A percentile compares a stretch with the other conserved stretches of the same genome.
Conservation (phyloP, 2,888 invertebrate species). For the Drosophila anomelani region DNA sequence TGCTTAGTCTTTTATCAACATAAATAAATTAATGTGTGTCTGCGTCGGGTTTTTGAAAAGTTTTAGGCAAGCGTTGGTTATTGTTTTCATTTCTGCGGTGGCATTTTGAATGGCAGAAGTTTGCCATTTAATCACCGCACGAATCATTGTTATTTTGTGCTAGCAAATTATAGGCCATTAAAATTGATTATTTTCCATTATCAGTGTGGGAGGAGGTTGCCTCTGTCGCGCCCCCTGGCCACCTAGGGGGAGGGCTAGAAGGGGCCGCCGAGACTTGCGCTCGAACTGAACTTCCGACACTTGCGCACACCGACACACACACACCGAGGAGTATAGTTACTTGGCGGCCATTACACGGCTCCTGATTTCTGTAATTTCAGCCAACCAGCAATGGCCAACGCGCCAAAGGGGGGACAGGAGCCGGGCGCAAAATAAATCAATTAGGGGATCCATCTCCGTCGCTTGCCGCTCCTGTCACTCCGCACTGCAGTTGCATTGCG, state of each 20-base stretch:
- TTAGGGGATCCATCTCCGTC: conserved; percentile 59
- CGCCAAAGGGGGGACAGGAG: conserved; percentile 13
- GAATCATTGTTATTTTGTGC: conserved; percentile 66
- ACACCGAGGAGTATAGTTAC: conserved; percentile 13
- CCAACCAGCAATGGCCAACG: conserved; percentile 52
- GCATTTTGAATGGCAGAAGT: conserved; percentile 57
- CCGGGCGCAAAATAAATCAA: conserved; percentile 69
- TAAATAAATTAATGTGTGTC: conserved; percentile 50
- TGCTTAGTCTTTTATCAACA: conserved; percentile 52
- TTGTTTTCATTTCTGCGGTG: conserved; percentile 37
- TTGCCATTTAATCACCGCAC: conserved; percentile 58
- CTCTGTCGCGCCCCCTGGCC: conserved; percentile 20
- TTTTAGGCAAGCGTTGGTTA: conserved; percentile 9
- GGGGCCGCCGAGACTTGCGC: conserved; percentile 14
- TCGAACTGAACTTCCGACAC: conserved; percentile 18
- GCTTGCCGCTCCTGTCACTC: conserved; percentile 26
- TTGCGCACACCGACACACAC: conserved; percentile 19
- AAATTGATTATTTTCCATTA: conserved; percentile 74
- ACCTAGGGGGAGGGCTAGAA: not conserved
- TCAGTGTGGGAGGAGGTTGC: conserved; percentile 43
- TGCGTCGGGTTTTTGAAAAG: conserved; percentile 16
- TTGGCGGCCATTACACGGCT: conserved; percentile 49
- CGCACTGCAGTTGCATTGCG: conserved; percentile 41
- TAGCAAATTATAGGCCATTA: conserved; percentile 74
- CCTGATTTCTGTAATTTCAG: conserved; percentile 44